Evolutionary conservation across 2,888 invertebrate species (phyloP), one percentile per base, ranked within the genome.

Genomic region (Phaonia tiefii): DNA sequence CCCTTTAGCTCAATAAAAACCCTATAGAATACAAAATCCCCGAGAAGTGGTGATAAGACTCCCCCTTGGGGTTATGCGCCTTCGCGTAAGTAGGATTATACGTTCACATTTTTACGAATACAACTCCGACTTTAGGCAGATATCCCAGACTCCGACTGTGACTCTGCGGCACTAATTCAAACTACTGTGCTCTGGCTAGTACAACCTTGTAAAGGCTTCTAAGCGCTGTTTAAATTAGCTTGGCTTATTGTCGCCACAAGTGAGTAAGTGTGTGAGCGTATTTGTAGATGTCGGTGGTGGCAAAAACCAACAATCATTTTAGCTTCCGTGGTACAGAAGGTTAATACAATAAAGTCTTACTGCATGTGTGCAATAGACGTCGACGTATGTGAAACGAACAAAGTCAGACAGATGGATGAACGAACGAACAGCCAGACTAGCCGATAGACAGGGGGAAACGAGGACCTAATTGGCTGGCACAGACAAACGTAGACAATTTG

Each of bases 281-380:
- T 17, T 42, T 58, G 26, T 25, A 13, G 8, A 31, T 39, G 22
- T 58, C 26, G 69, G 58, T 66, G 69, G 42, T 79, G 72, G 80
- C 75, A 39, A 70, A 31, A 78, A 78, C 75, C 80, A 83, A 76
- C 76, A 75, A 69, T 76, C 74, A 72, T 77, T 63, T 82, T 77
- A 79, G 82, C 82, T 83, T 82, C 77, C 77, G 72, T 78, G 79
- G 74, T 79, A 42, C 73, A 81, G 71, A 77, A 78, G 78, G 75
- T 81, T 81, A 75, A 72, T 54, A 75, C 75, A 72, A 81, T 78
- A 81, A 81, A 81, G 71, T 67, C 71, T 77, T 78, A 81, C 78
- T 71, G 78, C 71, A 80, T 74, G 44, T 70, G 44, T 66, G 58
- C 56, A 58, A 65, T 72, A 31, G 20, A 74, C 72, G 54, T 73